Evolutionary conservation across 2,797 vertebrate species (phyloP).

Genomic region (Naso thynnoides): DNA sequence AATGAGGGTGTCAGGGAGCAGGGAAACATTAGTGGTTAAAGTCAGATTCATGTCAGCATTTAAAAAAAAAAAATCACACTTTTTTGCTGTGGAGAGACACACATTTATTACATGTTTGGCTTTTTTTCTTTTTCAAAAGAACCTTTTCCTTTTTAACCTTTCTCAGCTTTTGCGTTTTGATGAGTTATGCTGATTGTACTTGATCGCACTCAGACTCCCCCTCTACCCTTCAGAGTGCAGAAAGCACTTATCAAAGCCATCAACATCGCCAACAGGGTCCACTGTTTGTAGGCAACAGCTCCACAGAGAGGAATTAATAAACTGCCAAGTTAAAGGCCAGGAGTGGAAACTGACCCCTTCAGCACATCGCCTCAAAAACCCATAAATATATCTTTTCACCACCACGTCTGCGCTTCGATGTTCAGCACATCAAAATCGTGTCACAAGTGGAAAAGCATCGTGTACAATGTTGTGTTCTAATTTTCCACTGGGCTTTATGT

Average conservation of each 20-base stretch:
- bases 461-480: conserved; percentile 14
- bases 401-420: background rate
- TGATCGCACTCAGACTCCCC: conserved; percentile 37
- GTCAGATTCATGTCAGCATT: conserved; percentile 2
- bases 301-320: conserved; percentile 57
- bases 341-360: conserved; percentile 38
- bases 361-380: conserved; percentile 21
- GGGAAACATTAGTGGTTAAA: conserved; percentile 7
- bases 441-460: conserved; percentile 29
- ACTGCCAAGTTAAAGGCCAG: conserved; percentile 55
- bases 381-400: conserved; percentile 13
- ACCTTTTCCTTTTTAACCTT: conserved; percentile 50
- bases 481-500: conserved; percentile 34
- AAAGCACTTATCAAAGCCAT: conserved; percentile 54
- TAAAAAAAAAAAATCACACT: background rate
- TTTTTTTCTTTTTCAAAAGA: conserved; percentile 25
- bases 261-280: conserved; percentile 22
- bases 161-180: conserved; percentile 32
- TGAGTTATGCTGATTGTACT: conserved; percentile 42
- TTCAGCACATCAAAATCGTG: conserved; percentile 1
- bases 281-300: conserved; percentile 28
- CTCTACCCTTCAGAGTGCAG: conserved; percentile 41
- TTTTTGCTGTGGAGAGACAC: background rate
- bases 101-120: background rate
- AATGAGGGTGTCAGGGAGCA: background rate